Evolutionary conservation across 1,140 invertebrate species (phyloP), one percentile per base, ranked within the genome.

Genomic region (Drosophila erecta): DNA sequence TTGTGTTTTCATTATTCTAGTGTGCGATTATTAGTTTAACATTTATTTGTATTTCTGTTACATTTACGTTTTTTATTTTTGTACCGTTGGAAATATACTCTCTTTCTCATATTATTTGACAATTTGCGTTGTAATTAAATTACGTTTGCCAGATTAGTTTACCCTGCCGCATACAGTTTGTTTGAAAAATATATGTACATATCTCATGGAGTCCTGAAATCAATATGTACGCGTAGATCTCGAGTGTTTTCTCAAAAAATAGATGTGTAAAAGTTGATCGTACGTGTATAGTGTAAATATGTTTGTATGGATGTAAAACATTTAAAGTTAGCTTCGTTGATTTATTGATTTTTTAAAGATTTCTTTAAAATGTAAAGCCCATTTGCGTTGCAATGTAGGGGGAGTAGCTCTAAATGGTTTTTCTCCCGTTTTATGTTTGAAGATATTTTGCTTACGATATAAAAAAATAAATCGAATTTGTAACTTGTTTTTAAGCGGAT

Each of bases 311-410:
- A 79, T 69, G 62, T 44, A 69, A 50, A 67, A 60, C 43, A 76
- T 60, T 81, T 64, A 77, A 81, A 81, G 57, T 81, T 81, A 64
- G 61, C 35, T 81, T 81, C 79, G 79, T 81, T 81, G 79, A 81
- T 81, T 70, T 67, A 72, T 61, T 72, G 72, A 47, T 76, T 51
- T 20, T 51, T 51, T 74, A 17, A 43, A 72, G 69, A 67, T 81
- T 72, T 81, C 15, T 61, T 65, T 59, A 79, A 53, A 56, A 38
- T 76, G 67, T 81, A 81, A 81, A 77, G 79, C 79, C 79, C 79
- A 64, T 81, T 81, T 81, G 72, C 77, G 78, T 71, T 81, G 78
- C 78, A 71, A 76, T 81, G 78, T 72, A 60, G 79, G 41, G 67
- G 57, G 57, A 51, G 60, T 56, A 40, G 74, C 65, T 77, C 37